These are phyloP conservation scores for Scaptomyza flava DNA, from an alignment of 2,888 invertebrate species.

Conservation along the genomic window DNA sequence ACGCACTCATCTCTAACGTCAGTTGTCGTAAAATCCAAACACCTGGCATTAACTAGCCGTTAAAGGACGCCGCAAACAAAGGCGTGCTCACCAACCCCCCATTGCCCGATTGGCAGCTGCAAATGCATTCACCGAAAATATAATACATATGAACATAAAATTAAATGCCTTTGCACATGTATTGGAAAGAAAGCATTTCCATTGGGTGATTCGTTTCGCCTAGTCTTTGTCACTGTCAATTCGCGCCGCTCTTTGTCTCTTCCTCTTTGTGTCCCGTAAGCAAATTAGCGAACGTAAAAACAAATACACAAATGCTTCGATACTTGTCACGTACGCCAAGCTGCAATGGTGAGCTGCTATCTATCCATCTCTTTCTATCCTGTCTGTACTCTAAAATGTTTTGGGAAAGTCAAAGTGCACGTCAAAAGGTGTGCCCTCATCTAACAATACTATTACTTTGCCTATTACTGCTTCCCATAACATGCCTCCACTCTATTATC, in stretches of 20 bases:
- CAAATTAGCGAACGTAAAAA: slow-evolving; percentile 69
- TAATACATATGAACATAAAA: background rate
- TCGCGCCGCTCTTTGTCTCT: slow-evolving; percentile 43
- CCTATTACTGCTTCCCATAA: slow-evolving; percentile 10
- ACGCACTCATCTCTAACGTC: slow-evolving; percentile 37
- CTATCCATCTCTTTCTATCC: slow-evolving; percentile 4
- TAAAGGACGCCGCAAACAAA: slow-evolving; percentile 50
- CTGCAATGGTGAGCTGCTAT: slow-evolving; percentile 32
- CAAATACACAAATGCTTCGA: slow-evolving; percentile 57
- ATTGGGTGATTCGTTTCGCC: slow-evolving; percentile 38
- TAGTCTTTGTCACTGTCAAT: slow-evolving; percentile 36
- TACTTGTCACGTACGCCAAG: slow-evolving; percentile 65
- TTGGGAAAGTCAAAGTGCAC: slow-evolving; percentile 59
- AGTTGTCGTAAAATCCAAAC: slow-evolving; percentile 27
- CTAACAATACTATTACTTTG: slow-evolving; percentile 25
- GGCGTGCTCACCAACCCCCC: slow-evolving; percentile 21
- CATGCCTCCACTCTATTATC: slow-evolving; percentile 4
- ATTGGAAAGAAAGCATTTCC: slow-evolving; percentile 58
- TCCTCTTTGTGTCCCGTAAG: slow-evolving; percentile 61
- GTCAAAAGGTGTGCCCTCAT: slow-evolving; percentile 45
- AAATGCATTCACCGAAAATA: slow-evolving; percentile 28
- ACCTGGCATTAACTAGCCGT: slow-evolving; percentile 60
- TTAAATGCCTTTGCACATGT: slow-evolving; percentile 16
- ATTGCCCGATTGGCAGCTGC: slow-evolving; percentile 31
- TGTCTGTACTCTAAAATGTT: slow-evolving; percentile 27